phyloP scores from a whole-genome alignment of 2,888 invertebrate species.

The Neuroscelio doddi region DNA sequence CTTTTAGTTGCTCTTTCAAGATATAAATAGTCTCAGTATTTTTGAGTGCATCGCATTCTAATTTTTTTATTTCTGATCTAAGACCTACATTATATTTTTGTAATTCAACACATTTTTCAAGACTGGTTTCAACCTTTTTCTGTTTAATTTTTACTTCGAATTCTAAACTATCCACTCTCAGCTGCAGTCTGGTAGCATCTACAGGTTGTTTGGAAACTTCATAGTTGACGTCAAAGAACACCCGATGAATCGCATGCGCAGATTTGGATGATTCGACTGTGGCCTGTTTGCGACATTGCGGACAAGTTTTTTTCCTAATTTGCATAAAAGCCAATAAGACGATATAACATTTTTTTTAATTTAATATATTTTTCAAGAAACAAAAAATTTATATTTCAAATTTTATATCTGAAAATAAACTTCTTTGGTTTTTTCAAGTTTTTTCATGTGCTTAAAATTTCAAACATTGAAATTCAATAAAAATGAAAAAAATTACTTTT shows the following conservation, averaged over 20 bases:
- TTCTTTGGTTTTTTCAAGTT: neutral
- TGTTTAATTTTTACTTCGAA: neutral
- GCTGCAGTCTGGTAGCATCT: neutral
- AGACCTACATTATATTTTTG: neutral
- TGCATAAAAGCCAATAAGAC: too few relatives aligned
- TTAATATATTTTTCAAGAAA: neutral
- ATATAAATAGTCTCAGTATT: neutral
- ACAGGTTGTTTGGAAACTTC: neutral
- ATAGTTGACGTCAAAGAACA: neutral
- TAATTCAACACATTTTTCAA: neutral
- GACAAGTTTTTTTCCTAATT: constrained; percentile 4
- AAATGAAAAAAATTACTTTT: too few relatives aligned
- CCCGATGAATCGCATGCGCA: neutral
- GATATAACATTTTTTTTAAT: too few relatives aligned
- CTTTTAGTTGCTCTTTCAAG: neutral
- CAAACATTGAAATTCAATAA: too few relatives aligned
- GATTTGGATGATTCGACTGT: neutral
- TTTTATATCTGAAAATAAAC: too few relatives aligned
- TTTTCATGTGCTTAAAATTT: too few relatives aligned
- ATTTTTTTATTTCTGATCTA: neutral
- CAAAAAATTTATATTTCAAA: too few relatives aligned
- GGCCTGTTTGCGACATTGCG: constrained; percentile 1
- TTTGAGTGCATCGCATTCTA: neutral
- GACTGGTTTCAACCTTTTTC: neutral
- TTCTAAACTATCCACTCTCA: neutral